phyloP scores from a whole-genome alignment of 2,113 vertebrate species.

The Talpa occidentalis region DNA sequence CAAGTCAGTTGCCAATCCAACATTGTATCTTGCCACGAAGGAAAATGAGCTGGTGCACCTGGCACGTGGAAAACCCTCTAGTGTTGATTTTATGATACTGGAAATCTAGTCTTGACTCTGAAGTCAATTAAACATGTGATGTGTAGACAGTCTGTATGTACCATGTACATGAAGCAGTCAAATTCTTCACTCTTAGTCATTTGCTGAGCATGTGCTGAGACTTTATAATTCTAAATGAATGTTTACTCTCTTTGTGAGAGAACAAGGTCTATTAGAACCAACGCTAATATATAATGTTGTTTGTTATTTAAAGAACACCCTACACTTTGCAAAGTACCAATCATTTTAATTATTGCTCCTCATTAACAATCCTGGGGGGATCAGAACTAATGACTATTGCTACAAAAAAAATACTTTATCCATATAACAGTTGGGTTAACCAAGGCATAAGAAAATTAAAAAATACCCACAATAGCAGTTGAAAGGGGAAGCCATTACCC shows the following conservation, averaged over 20 bases:
- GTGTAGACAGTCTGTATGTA: conserved; percentile 61
- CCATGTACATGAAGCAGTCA: conserved; percentile 64
- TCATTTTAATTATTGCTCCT: conserved; percentile 71
- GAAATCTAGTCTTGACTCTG: background rate
- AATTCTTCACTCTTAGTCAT: conserved; percentile 53
- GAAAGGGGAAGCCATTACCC: background rate
- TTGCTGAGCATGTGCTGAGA: conserved; percentile 61
- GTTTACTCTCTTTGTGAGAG: conserved; percentile 70
- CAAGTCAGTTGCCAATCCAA: conserved; percentile 47
- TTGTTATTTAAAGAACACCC: conserved; percentile 70
- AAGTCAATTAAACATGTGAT: background rate
- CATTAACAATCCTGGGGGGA: background rate
- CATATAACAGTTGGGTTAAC: background rate
- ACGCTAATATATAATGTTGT: background rate
- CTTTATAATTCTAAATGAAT: conserved; percentile 73
- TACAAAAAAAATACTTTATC: conserved; percentile 6
- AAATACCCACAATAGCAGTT: background rate
- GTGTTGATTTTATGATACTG: conserved; percentile 47
- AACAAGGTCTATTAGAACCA: background rate
- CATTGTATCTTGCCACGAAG: conserved; percentile 62
- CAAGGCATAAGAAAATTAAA: conserved; percentile 30
- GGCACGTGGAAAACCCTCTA: background rate
- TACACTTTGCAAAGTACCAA: conserved; percentile 54
- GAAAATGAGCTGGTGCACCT: background rate
- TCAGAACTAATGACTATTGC: background rate